These are phyloP conservation scores for Laticauda laticaudata DNA, from an alignment of 2,113 vertebrate genomes.

Conservation along the genomic window DNA sequence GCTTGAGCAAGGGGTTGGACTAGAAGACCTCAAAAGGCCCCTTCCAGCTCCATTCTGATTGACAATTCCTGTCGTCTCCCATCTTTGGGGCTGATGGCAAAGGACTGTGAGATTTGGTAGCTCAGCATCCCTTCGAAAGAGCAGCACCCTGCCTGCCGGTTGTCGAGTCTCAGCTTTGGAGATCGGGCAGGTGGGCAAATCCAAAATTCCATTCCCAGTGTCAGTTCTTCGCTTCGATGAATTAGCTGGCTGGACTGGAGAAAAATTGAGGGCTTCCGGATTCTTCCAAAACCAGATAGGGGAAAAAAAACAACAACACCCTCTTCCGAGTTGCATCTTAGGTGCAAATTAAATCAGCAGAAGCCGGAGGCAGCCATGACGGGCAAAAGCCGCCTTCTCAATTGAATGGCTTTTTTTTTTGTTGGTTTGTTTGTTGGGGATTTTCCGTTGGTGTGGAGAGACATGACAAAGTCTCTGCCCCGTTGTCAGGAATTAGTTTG, in stretches of 20 bases:
- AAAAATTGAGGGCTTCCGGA: not conserved
- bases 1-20: not conserved
- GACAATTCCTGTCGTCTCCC: not conserved
- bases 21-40: not conserved
- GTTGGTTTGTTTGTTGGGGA: conserved; percentile 28
- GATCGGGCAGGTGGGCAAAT: not conserved
- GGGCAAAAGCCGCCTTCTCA: conserved; percentile 45
- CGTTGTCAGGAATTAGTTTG: conserved; percentile 75
- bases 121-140: too few species aligned
- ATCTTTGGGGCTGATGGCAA: too few species aligned
- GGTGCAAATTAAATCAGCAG: conserved; percentile 60
- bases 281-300: conserved; percentile 27
- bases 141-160: not conserved
- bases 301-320: not conserved
- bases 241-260: not conserved
- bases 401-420: conserved; percentile 62
- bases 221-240: not conserved
- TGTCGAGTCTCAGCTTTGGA: not conserved
- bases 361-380: conserved; percentile 18
- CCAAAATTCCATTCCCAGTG: not conserved
- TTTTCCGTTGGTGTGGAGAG: conserved; percentile 39
- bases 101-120: too few species aligned
- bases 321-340: conserved; percentile 40
- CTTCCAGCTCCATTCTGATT: not conserved
- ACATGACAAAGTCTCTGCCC: conserved; percentile 66